phyloP scores from a whole-genome alignment of 2,797 vertebrate genomes.

The Danio tinwini region DNA sequence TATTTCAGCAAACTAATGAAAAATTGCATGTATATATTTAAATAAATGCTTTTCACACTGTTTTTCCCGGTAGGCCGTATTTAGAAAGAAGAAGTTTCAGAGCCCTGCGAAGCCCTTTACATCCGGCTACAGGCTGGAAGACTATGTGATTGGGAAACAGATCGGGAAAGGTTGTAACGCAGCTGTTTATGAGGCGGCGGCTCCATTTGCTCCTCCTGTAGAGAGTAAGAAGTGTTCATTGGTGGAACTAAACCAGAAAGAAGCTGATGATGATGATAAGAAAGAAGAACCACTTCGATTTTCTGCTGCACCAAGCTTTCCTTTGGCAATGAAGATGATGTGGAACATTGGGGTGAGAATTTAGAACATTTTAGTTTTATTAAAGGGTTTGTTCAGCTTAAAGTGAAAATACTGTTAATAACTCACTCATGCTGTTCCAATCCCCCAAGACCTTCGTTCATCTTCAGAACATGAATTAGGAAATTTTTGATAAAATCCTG shows the following conservation, averaged over 20 bases:
- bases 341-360: slow-evolving; percentile 92
- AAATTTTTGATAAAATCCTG: too few species aligned
- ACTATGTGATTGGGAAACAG: slow-evolving; percentile 87
- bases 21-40: not conserved
- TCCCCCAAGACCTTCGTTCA: too few species aligned
- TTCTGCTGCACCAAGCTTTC: slow-evolving; percentile 74
- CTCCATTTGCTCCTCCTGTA: slow-evolving; percentile 64
- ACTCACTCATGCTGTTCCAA: too few species aligned
- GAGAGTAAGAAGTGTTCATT: slow-evolving; percentile 47
- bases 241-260: slow-evolving; percentile 64
- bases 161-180: slow-evolving; percentile 92
- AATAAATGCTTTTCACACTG: slow-evolving; percentile 4
- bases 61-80: slow-evolving; percentile 77
- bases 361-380: not conserved
- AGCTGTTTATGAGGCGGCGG: slow-evolving; percentile 86
- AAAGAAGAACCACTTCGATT: slow-evolving; percentile 48
- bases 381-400: too few species aligned
- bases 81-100: slow-evolving; percentile 81
- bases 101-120: slow-evolving; percentile 70
- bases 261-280: slow-evolving; percentile 51
- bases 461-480: too few species aligned
- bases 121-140: slow-evolving; percentile 88
- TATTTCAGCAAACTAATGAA: not conserved
- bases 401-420: too few species aligned
- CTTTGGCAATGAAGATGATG: slow-evolving; percentile 95